Evolutionary conservation across 2,797 vertebrate genomes (phyloP), one percentile per base, ranked within the genome.

Genomic region (Acrocephalus scirpaceus): DNA sequence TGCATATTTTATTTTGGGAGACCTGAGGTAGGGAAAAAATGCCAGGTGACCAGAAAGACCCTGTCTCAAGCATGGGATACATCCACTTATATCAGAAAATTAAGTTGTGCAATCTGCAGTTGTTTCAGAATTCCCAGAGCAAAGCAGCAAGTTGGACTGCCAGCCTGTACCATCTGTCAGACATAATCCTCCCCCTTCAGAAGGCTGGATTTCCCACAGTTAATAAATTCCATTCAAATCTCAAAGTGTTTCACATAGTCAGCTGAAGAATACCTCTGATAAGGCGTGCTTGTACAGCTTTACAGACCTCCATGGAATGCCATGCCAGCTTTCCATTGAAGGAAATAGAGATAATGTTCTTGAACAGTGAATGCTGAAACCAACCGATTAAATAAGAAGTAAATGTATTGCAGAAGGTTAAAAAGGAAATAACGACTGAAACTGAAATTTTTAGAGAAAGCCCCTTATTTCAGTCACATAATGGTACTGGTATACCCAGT

Each of bases 171-270:
- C 94, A 95, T 91, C 90, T 96, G 92, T 94, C 86, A 87, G 48
- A 29, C 44, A 57, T 65, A 65, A 61, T 75, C 94, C 90, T 95
- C 76, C 90, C 91, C 88, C 85, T 95, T 90, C 79, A 67, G 71
- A 82, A 86, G 60, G 42, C 51, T 88, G 88, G 30, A 26, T 95
- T 92, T 88, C 88, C 69, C 54, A 61, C 40, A 88, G 87, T 90
- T 95, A 87, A 81, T 91, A 90, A 94, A 96, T 92, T 95, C 90
- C 92, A 85, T 76, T 42, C 66, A 95, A 90, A 93, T 89, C 90
- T 91, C 67, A 42, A 82, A 88, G 90, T 75, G 65, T 75, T 96
- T 91, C 36, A 1, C 89, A 92, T 18, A 92, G 71, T 42, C 90
- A 79, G 89, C 51, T 90, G 86, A 94, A 90, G 93, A 87, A 91